Conservation (phyloP, 2,797 vertebrate genomes). For the Peromyscus aztecus region DNA sequence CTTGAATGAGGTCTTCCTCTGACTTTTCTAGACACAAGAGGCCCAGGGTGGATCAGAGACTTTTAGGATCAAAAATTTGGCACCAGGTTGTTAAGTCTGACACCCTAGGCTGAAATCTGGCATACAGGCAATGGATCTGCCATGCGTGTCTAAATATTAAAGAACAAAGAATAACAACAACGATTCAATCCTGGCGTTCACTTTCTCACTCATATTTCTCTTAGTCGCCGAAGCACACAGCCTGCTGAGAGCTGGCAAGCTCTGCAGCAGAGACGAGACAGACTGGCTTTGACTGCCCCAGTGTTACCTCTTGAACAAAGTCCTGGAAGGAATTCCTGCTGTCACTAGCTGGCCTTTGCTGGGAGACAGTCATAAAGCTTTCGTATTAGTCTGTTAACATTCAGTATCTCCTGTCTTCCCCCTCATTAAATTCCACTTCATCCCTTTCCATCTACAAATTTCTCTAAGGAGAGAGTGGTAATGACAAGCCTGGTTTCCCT, state of each 20-base stretch:
- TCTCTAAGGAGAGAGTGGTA: not conserved
- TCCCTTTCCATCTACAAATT: not conserved
- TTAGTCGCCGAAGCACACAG: slow-evolving; percentile 67
- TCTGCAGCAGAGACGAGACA: slow-evolving; percentile 59
- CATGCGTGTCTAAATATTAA: slow-evolving; percentile 57
- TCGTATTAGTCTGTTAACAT: not conserved
- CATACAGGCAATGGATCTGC: not conserved
- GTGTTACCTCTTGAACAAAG: slow-evolving; percentile 41
- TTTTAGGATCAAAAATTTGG: slow-evolving; percentile 39
- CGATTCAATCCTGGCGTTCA: slow-evolving; percentile 61
- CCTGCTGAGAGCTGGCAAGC: slow-evolving; percentile 64
- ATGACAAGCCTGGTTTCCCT: not conserved
- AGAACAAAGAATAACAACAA: slow-evolving; percentile 61
- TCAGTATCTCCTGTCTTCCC: not conserved
- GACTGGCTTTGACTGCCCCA: not conserved
- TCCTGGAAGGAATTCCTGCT: slow-evolving; percentile 54
- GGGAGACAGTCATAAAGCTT: slow-evolving; percentile 14
- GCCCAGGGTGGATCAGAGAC: not conserved
- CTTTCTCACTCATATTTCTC: slow-evolving; percentile 65
- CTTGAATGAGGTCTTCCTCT: not conserved
- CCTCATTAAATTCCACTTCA: not conserved
- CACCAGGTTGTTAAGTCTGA: slow-evolving; percentile 22
- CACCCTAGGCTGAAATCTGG: slow-evolving; percentile 36
- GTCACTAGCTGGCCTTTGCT: slow-evolving; percentile 61
- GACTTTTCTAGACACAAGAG: not conserved